Evolutionary conservation across 2,797 vertebrate species (phyloP), one percentile per base, ranked within the genome.

Genomic region (Cyprinodon diabolis): DNA sequence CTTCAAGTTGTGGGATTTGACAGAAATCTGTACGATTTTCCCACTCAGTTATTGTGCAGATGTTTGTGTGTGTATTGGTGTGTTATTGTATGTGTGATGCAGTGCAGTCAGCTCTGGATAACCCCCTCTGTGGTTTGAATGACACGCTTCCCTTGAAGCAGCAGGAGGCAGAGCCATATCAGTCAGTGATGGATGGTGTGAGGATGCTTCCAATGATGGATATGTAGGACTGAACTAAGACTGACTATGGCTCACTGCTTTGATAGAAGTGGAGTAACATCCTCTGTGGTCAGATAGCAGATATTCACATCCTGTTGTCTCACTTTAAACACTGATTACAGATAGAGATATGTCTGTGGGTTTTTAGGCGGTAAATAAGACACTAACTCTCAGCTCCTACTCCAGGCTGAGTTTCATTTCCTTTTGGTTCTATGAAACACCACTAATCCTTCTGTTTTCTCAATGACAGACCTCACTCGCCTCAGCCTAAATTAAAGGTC

Each of bases 101-200:
- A 57, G 68, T 80, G 77, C 63, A 80, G 79, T 66, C 19, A 4
- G 19, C 68, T 71, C 83, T 87, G 19, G 13, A 84, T 81, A 86
- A 84, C 83, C 77, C 77, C 76, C 80, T 82, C 72, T 12, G 79
- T 76, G 78, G 80, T 84, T 81, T 88, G 85, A 90, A 87, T 86
- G 88, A 90, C 90, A 90, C 43, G 45, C 85, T 89, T 91, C 77
- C 69, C 78, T 84, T 17, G 72, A 55, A 88, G 77, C 67, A 7
- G 80, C 68, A 37, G 88, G 85, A 84, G 77, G 85, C 81, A 71
- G 52, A 81, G 75, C 63, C 76, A 68, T 80, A 84, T 80, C 78
- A 87, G 86, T 77, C 83, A 65, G 74, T 90, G 88, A 93, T 91
- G 84, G 91, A 92, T 91, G 80, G 79, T 73, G 76, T 84, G 76